A percentile compares a stretch with the other conserved stretches of the same genome.
Evolutionary conservation across 2,113 vertebrate species (phyloP).

Genomic region (Donacobius atricapilla): DNA sequence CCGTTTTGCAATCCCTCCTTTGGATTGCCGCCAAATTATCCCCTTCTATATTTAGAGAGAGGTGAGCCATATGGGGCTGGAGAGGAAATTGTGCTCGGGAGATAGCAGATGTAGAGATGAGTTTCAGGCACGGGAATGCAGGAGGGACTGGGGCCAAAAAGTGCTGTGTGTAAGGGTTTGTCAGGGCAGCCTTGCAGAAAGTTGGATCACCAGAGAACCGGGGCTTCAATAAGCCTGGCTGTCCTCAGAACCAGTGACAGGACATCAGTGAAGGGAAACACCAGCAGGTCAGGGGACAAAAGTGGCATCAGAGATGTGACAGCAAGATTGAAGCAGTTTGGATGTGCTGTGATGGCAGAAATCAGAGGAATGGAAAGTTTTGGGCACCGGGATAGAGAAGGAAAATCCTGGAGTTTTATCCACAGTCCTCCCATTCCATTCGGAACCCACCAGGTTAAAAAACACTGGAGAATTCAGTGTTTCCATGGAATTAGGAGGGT

Average conservation of each 20-base stretch:
- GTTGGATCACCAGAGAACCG: not conserved
- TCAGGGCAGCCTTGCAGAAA: not conserved
- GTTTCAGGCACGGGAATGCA: not conserved
- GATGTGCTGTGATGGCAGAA: not conserved
- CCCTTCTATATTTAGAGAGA: not conserved
- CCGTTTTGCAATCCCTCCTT: not conserved
- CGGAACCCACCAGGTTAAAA: fast-evolving
- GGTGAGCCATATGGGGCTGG: not conserved
- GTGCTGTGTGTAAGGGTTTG: not conserved
- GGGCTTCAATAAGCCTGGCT: not conserved
- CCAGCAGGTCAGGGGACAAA: not conserved
- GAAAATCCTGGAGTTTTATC: not conserved
- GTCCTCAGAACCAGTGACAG: not conserved
- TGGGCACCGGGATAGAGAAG: not conserved
- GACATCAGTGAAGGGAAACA: not conserved
- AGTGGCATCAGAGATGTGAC: not conserved
- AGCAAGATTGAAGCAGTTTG: not conserved
- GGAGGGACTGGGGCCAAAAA: not conserved
- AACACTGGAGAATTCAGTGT: not conserved
- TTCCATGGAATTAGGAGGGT: not conserved
- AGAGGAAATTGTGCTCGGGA: slow-evolving; percentile 9
- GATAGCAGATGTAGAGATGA: not conserved
- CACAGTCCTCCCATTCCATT: not conserved
- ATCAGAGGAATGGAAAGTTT: not conserved
- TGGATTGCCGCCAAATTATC: slow-evolving; percentile 7